Base-by-base conservation (phyloP, 2,113 vertebrate genomes). In the Nasalis larvatus region DNA sequence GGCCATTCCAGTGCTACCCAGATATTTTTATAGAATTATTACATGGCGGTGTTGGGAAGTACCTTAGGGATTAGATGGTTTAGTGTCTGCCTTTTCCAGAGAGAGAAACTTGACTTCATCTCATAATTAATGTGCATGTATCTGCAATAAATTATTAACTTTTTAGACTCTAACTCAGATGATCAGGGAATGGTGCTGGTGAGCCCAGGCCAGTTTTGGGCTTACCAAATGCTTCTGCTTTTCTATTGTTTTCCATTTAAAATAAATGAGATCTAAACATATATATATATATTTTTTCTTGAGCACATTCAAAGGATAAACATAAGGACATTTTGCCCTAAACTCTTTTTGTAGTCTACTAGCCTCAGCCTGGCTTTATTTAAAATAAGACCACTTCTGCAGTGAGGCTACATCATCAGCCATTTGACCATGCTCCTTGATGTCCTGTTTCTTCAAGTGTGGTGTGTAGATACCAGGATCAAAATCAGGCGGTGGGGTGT, bases 21-120 rank as follows among this genome's bases (percentile, higher is more conserved):
- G 82, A 96, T 58, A 96, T 47, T 91, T 81, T 58, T 74, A 77
- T 74, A 91, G 54, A 82, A 71, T 84, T 68, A 91, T 89, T 96
- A 56, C 17, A 17, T 89, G 83, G 25, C 1, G 2, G 86, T 58
- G 52, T 71, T 90, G 73, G 86, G 86, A 96, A 86, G 63, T 45
- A 52, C 85, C 56, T 69, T 35, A 40, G 81, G 88, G 37, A 86
- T 30, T 52, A 77, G 87, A 68, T 27, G 32, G 58, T 42, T 73
- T 73, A 68, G 8, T 56, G 17, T 37, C 95, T 86, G 84, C 42
- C 77, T 96, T 96, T 90, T 74, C 74, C 73, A 94, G 69, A 63
- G 54, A 84, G 81, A 94, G 54, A 60, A 66, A 78, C 52, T 93
- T 92, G 63, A 58, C 91, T 93, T 92, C 45, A 86, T 94, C 92